These are phyloP conservation scores for Falco columbarius DNA, from an alignment of 2,797 vertebrate species.

Conservation along the genomic window DNA sequence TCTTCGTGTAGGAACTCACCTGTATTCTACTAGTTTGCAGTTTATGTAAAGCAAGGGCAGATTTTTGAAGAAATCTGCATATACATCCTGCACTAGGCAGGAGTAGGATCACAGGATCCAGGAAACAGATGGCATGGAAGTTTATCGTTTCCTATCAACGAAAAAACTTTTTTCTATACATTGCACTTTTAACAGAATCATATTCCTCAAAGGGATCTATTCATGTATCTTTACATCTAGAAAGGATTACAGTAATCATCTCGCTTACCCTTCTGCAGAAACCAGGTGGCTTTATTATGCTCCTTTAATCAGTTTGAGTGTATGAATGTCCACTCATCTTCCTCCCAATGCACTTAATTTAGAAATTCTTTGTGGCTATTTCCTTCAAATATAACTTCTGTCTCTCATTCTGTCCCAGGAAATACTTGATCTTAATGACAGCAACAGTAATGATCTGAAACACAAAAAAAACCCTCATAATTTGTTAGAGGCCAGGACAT, in stretches of 20 bases:
- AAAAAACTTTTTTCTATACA: background rate
- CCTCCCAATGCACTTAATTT: background rate
- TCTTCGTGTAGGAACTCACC: background rate
- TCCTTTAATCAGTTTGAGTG: background rate
- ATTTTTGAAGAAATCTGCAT: background rate
- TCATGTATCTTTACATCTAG: background rate
- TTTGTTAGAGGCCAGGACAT: background rate
- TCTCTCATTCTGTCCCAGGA: background rate
- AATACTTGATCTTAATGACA: background rate
- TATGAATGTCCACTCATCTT: background rate
- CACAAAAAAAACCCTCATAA: background rate
- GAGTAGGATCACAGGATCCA: background rate
- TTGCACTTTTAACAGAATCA: background rate
- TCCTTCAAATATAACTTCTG: background rate
- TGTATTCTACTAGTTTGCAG: background rate
- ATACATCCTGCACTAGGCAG: background rate
- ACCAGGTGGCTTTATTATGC: background rate
- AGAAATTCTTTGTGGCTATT: background rate
- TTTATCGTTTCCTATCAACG: fast-evolving
- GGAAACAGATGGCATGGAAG: background rate
- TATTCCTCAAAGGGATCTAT: background rate
- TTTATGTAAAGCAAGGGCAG: background rate
- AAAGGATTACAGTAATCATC: background rate
- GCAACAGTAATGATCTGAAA: background rate
- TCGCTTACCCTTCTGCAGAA: background rate